A percentile compares a stretch with the other conserved stretches of the same genome.
phyloP scores from a whole-genome alignment of 1,140 invertebrate species.

The Micrasema longulum region DNA sequence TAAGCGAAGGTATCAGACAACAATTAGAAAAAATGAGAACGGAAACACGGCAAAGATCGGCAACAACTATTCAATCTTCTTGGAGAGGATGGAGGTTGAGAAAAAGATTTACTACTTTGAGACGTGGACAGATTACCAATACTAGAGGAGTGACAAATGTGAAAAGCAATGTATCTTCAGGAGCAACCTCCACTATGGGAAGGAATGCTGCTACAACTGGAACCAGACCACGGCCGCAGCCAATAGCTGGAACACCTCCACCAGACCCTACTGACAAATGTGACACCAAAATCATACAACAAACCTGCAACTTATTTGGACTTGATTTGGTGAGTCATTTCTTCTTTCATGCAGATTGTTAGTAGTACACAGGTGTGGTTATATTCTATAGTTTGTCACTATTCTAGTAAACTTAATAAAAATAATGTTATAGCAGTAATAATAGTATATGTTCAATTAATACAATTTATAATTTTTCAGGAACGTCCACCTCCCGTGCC shows the following conservation, averaged over 20 bases:
- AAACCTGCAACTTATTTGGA: constrained; percentile 90
- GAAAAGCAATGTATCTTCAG: constrained; percentile 55
- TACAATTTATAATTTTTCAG: constrained; percentile 68
- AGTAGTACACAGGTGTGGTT: too few relatives aligned
- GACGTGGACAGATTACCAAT: constrained; percentile 59
- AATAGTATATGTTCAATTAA: too few relatives aligned
- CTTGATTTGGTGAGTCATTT: constrained; percentile 83
- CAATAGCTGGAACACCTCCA: constrained; percentile 82
- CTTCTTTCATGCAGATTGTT: too few relatives aligned
- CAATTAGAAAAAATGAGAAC: constrained; percentile 84
- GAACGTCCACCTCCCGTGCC: constrained; percentile 91
- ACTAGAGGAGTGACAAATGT: constrained; percentile 46
- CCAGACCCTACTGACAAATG: constrained; percentile 82
- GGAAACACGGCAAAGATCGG: constrained; percentile 81
- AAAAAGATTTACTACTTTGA: constrained; percentile 75
- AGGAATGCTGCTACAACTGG: constrained; percentile 59
- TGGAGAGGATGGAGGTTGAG: constrained; percentile 85
- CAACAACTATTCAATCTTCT: constrained; percentile 80
- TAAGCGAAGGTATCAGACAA: constrained; percentile 93
- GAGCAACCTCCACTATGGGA: constrained; percentile 57
- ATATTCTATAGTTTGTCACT: too few relatives aligned
- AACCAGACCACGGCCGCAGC: constrained; percentile 83
- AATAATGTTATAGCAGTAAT: too few relatives aligned
- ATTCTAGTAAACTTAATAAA: too few relatives aligned
- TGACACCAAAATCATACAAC: constrained; percentile 87